Conservation (phyloP, 92 coral and sea anemone species). For the Zoanthus gigantus region DNA sequence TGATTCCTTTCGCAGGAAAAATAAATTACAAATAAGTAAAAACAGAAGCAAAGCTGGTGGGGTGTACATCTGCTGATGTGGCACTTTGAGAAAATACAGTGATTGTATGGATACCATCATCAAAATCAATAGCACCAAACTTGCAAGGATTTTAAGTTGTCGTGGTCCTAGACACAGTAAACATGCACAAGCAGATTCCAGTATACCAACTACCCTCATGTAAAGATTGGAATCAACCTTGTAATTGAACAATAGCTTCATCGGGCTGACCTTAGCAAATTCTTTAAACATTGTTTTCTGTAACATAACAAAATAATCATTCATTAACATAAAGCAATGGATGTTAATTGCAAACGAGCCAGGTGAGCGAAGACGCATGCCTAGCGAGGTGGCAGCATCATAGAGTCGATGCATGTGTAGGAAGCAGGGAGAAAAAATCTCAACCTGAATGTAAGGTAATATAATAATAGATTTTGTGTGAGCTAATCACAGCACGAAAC, state of each 20-base stretch:
- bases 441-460: no score
- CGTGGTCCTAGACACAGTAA: slow-evolving; percentile 70
- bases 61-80: slow-evolving; percentile 18
- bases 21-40: slow-evolving; percentile 8
- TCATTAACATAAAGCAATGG: background rate
- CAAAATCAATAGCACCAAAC: slow-evolving; percentile 54
- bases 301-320: background rate
- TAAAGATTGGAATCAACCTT: slow-evolving; percentile 58
- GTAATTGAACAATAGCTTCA: slow-evolving; percentile 68
- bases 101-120: slow-evolving; percentile 73
- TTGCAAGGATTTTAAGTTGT: slow-evolving; percentile 57
- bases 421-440: no score
- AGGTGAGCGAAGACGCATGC: no score
- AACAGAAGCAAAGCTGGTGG: slow-evolving; percentile 18
- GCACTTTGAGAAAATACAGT: slow-evolving; percentile 47
- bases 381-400: no score
- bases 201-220: slow-evolving; percentile 67
- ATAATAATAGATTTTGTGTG: no score
- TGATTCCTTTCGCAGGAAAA: slow-evolving; percentile 14
- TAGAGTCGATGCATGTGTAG: no score
- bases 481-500: no score
- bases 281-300: slow-evolving; percentile 74
- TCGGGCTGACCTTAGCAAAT: slow-evolving; percentile 71
- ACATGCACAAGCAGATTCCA: slow-evolving; percentile 68
- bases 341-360: no score